phyloP scores from a whole-genome alignment of 2,113 vertebrate genomes.

The Hyperopisus bebe region DNA sequence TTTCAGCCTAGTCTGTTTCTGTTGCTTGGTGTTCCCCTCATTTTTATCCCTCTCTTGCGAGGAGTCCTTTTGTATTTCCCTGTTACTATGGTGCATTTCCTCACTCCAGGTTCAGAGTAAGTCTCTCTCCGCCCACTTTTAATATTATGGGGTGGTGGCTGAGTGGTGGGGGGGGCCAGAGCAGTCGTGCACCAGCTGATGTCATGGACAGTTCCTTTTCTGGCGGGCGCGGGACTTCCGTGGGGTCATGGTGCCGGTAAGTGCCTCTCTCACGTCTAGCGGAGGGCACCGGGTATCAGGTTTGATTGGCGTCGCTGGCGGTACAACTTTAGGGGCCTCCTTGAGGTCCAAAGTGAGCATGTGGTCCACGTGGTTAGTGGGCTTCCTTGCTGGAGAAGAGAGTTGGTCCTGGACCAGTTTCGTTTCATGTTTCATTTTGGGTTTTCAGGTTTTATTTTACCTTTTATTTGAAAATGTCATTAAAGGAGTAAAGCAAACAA shows the following conservation, averaged over 20 bases:
- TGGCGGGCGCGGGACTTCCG: not conserved
- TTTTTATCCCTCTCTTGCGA: not conserved
- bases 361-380: not conserved
- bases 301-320: not conserved
- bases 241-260: not conserved
- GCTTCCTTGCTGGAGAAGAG: not conserved
- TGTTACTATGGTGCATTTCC: not conserved
- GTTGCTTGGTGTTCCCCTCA: not conserved
- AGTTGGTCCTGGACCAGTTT: not conserved
- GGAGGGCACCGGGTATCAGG: not conserved
- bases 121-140: not conserved
- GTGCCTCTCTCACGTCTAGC: not conserved
- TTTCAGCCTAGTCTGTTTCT: not conserved
- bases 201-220: not conserved
- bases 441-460: not conserved
- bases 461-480: not conserved
- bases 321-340: not conserved
- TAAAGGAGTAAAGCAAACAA: not conserved
- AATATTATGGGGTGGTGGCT: not conserved
- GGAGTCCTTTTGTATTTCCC: not conserved
- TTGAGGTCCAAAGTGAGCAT: not conserved
- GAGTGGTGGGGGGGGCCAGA: not conserved
- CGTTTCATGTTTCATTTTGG: not conserved
- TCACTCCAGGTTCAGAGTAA: not conserved
- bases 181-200: not conserved